Percentiles rank a stretch among this genome's conserved stretches.
Conservation (phyloP, 2,797 vertebrate species). For the Novumbra hubbsi region DNA sequence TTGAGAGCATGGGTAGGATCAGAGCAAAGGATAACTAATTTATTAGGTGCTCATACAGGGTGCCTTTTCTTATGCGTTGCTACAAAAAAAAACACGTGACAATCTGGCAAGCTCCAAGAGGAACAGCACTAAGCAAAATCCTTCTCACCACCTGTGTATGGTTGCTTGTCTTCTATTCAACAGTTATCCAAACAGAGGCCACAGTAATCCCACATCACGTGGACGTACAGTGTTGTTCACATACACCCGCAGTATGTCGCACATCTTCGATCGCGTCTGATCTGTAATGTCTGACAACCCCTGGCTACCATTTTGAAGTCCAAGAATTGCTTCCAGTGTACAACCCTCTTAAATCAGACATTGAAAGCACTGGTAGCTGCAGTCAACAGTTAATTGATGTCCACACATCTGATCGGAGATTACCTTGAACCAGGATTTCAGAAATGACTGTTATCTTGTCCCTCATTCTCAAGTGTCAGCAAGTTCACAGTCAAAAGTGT, state of each 20-base stretch:
- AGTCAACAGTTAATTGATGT: slow-evolving; percentile 5
- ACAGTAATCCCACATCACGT: not conserved
- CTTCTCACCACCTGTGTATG: not conserved
- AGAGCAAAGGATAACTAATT: slow-evolving; percentile 12
- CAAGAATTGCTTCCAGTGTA: not conserved
- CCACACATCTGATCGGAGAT: not conserved
- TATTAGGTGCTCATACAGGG: slow-evolving; percentile 1
- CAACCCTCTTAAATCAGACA: not conserved
- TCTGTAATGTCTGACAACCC: not conserved
- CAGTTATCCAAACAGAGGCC: not conserved
- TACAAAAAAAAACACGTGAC: not conserved
- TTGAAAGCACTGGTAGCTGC: not conserved
- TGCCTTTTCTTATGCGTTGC: not conserved
- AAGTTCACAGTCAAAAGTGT: slow-evolving; percentile 30
- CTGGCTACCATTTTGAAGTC: slow-evolving; percentile 8
- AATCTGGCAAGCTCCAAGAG: not conserved
- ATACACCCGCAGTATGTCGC: not conserved
- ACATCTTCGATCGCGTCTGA: not conserved
- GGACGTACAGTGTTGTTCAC: not conserved
- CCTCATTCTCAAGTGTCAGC: slow-evolving; percentile 8
- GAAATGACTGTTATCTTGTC: slow-evolving; percentile 2
- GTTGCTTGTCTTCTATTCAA: not conserved
- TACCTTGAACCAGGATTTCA: slow-evolving; percentile 1
- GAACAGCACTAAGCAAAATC: not conserved
- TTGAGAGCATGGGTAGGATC: not conserved